Evolutionary conservation across 2,888 invertebrate species (phyloP), one percentile per base, ranked within the genome.

Genomic region (Latrodectus elegans): DNA sequence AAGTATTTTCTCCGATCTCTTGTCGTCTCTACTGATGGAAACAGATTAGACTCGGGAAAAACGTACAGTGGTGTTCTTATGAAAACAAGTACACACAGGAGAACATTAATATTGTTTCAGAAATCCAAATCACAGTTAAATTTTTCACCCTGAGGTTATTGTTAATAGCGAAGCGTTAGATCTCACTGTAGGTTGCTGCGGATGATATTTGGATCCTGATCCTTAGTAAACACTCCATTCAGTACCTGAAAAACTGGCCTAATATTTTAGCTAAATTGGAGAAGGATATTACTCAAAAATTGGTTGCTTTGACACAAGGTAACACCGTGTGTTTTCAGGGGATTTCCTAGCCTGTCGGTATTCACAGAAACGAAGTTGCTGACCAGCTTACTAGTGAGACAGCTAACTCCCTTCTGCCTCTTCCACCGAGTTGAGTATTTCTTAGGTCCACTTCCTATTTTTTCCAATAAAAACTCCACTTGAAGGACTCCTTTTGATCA

Each of bases 381-480:
- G 2, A 55, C 55, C 55, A 12, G 55, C 55, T 55, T 55, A 2
- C 55, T 55, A 14, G 55, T 10, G 55, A 55, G 55, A 8, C 15
- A 55, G 55, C 55, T 14, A 55, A 55, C 55, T 55, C 3, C 55
- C 55, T 15, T 4, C 55, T 2, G 55, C 55, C 55, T 22, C 55
- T 55, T 55, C 55, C 55, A 55, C 55, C 55, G 55, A 55, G 15
- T 15, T 55, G 15, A 55, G 55, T 14, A 0, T 15, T 55, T 55
- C 55, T 55, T 11, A 55, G 15, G 55, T 55, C 55, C 38, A 73
- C 22, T 73, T 53, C 53, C 17, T 73, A 9, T n/a, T 73, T 73
- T 73, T 73, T 15, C 73, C 17, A 53, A 73, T 53, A 14, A n/a
- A 73, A 73, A 38, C 26, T n/a, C 73, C 4, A 9, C 49, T 73